Percentiles rank a stretch among this genome's conserved stretches.
These are phyloP conservation scores for Drosophila parvula DNA, from an alignment of 1,140 invertebrate genomes.

Conservation along the genomic window DNA sequence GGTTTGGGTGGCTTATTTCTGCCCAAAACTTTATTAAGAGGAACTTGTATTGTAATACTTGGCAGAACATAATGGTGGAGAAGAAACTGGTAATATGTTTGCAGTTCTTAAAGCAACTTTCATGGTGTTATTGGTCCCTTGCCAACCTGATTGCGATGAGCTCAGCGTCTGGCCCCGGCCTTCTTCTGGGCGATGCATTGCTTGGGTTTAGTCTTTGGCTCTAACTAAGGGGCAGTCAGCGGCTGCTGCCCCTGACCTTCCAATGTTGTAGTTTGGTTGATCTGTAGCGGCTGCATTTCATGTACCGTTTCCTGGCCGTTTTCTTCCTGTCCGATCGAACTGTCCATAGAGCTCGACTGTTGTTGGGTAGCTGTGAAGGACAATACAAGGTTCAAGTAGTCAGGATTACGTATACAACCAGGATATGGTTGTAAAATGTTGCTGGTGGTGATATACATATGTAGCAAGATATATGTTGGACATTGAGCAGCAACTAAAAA, in stretches of 20 bases:
- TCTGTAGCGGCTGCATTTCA: neutral
- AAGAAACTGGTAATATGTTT: too few relatives aligned
- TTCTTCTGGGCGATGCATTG: neutral
- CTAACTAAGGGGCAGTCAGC: neutral
- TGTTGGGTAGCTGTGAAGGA: neutral
- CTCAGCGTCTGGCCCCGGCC: neutral
- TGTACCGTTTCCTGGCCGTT: neutral
- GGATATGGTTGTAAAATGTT: neutral
- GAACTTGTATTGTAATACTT: too few relatives aligned
- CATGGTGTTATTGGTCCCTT: too few relatives aligned
- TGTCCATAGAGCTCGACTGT: too few relatives aligned
- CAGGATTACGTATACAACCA: neutral
- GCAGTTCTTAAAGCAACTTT: too few relatives aligned
- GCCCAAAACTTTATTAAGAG: too few relatives aligned
- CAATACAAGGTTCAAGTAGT: neutral
- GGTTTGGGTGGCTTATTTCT: neutral
- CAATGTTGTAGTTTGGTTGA: neutral
- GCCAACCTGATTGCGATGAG: too few relatives aligned
- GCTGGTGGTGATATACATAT: too few relatives aligned
- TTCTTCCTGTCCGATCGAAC: too few relatives aligned
- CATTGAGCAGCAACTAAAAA: too few relatives aligned
- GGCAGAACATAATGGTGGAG: too few relatives aligned
- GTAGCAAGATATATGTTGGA: too few relatives aligned
- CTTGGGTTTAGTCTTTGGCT: neutral
- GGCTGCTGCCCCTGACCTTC: neutral